Evolutionary conservation across 2,797 vertebrate species (phyloP), one percentile per base, ranked within the genome.

Genomic region (Phoebastria nigripes): DNA sequence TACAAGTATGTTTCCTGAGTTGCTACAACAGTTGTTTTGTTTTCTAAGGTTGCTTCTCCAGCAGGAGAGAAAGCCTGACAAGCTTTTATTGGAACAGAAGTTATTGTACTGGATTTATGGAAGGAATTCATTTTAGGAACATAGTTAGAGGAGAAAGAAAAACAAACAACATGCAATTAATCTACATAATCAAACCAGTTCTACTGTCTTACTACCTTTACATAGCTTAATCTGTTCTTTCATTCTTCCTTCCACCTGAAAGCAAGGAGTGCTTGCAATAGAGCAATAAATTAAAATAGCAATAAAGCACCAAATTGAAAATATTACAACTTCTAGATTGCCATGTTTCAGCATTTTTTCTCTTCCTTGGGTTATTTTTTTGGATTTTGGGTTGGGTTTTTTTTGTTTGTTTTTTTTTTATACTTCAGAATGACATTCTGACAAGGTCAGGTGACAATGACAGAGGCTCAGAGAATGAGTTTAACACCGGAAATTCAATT

Each of bases 1-100:
- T 85, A 81, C 66, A 67, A 96, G 81, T 82, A 77, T 79, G 88
- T 96, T 97, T 96, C 87, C 77, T 70, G 93, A 94, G 92, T 87
- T 94, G 93, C 73, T 96, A 83, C 73, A 82, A 90, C 33, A 46
- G 76, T 82, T 92, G 47, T 78, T 91, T 80, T 92, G 96, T 94
- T 94, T 83, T 54, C 56, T 94, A 52, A 86, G 67, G 94, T 91
- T 87, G 91, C 91, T 95, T 94, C 96, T 97, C 89, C 59, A 96
- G 84, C 88, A 96, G 85, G 80, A 98, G 67, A 97, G 82, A 97
- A 95, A 93, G 87, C 46, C 95, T 96, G 96, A 98, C 93, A 97
- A 95, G 87, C 82, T 93, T 96, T 97, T 97, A 96, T 89, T 97
- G 92, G 93, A 96, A 96, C 90, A 97, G 94, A 97, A 98, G 97